Conservation (phyloP, 2,797 vertebrate genomes). For the Channa striata region DNA sequence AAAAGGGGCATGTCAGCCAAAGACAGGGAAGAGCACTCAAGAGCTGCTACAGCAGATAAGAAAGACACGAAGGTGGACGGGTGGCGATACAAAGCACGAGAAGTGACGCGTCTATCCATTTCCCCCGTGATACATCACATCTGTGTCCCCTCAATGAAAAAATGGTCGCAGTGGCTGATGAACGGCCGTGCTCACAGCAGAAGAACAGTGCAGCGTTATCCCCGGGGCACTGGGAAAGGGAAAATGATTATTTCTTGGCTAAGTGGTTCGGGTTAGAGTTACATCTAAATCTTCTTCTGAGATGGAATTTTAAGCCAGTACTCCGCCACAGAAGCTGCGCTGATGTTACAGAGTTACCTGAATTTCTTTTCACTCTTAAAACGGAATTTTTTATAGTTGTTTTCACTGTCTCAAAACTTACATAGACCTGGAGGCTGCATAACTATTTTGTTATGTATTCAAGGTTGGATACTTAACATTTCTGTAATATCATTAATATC, state of each 20-base stretch:
- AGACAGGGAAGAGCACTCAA: constrained; percentile 33
- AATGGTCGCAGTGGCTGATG: constrained; percentile 34
- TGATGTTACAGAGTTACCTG: constrained; percentile 6
- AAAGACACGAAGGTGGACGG: constrained; percentile 26
- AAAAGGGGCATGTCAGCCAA: constrained; percentile 30
- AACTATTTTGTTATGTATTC: too few relatives aligned
- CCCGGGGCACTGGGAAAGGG: constrained; percentile 16
- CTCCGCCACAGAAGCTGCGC: not conserved
- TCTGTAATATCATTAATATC: too few relatives aligned
- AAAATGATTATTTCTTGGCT: constrained; percentile 53
- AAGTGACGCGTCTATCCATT: constrained; percentile 39
- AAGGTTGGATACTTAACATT: not conserved
- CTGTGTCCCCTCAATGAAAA: constrained; percentile 33
- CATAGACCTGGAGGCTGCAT: not conserved
- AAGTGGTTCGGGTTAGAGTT: constrained; percentile 47
- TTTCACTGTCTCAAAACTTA: constrained; percentile 7
- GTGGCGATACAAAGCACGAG: constrained; percentile 13
- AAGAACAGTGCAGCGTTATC: constrained; percentile 35
- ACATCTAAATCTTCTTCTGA: constrained; percentile 44
- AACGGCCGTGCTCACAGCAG: constrained; percentile 36
- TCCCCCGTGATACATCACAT: constrained; percentile 50
- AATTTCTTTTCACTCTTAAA: too few relatives aligned
- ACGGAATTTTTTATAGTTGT: too few relatives aligned
- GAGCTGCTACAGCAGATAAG: constrained; percentile 25
- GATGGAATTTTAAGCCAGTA: constrained; percentile 37